Evolutionary conservation across 2,888 invertebrate genomes (phyloP).

Genomic region (Aricia artaxerxes): DNA sequence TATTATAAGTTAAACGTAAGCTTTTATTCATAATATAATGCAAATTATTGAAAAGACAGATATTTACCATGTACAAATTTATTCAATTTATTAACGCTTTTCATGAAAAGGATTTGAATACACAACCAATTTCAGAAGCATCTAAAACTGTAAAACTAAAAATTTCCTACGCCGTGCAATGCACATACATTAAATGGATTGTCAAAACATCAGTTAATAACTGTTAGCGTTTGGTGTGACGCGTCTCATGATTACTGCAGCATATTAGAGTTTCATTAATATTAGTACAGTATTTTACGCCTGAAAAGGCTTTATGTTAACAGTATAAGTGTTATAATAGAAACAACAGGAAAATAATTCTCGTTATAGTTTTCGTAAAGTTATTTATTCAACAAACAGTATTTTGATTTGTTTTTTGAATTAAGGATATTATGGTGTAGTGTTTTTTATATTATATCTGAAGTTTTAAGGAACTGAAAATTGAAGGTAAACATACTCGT

Average conservation of each 20-base stretch:
- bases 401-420: not conserved
- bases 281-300: not conserved
- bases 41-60: no score
- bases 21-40: no score
- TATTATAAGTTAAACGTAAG: no score
- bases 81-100: no score
- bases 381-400: not conserved
- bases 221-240: not conserved
- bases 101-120: no score
- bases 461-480: not conserved
- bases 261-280: not conserved
- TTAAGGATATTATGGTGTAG: not conserved
- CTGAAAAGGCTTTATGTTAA: not conserved
- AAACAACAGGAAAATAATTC: not conserved
- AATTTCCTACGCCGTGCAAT: not conserved
- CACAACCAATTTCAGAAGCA: no score
- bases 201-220: conserved; percentile 38
- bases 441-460: not conserved
- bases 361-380: not conserved
- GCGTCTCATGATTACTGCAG: not conserved
- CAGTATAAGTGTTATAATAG: not conserved
- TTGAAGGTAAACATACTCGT: not conserved
- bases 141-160: not conserved
- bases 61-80: no score
- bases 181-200: conserved; percentile 34